Evolutionary conservation across 2,888 invertebrate species (phyloP), one percentile per base, ranked within the genome.

Genomic region (Nipponacmea schrenckii): DNA sequence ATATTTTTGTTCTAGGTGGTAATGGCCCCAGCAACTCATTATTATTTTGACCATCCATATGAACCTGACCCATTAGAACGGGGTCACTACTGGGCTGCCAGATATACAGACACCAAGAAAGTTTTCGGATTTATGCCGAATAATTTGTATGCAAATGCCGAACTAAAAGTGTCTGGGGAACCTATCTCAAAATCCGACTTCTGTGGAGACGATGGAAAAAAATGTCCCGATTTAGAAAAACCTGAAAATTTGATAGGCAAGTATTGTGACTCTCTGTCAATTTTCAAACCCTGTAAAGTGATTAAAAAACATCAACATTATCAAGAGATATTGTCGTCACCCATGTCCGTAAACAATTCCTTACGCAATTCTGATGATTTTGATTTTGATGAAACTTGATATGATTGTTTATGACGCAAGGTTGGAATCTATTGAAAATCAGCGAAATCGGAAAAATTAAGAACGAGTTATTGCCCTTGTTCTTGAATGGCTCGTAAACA

Each of bases 11-110:
- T 75, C 0, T 76, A 87, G 87, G 85, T 86, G 1, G 81, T 86
- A 7, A 70, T 85, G 39, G 72, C 83, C 4, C 80, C 80, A 65
- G 85, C 81, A 5, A 86, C 85, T 1, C 81, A 83, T 71, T 75
- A 82, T 8, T 85, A 84, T 71, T 81, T 85, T 67, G 86, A 85
- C 69, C 85, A 85, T 69, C 83, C 84, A 0, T 78, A 84, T 39
- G 86, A 85, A 56, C 84, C 83, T 0, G 83, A 83, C 64, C 86
- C 86, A 0, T 81, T 84, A 45, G 85, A 86, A 74, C 74, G 85
- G 24, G 88, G 88, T 2, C 77, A 82, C 31, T 84, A 85, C 73
- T 88, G 88, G 88, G 87, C 87, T 0, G 80, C 87, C 0, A 76
- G 86, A 14, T 87, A 77, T 76, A 81, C 80, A 1, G 81, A 84